Conservation (phyloP, 2,113 vertebrate species). For the Gopherus flavomarginatus region DNA sequence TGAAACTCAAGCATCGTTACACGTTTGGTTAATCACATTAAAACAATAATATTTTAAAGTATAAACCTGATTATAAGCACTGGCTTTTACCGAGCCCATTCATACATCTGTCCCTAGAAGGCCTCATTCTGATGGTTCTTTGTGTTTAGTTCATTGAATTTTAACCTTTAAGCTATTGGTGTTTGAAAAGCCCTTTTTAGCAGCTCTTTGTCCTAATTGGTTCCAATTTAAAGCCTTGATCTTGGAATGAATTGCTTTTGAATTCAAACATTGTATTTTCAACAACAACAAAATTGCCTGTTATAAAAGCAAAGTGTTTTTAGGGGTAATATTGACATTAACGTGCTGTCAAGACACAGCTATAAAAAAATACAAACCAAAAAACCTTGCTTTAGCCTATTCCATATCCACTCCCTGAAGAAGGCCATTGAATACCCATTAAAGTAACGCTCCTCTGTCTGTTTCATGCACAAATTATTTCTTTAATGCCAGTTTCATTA, state of each 20-base stretch:
- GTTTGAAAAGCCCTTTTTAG: constrained; percentile 37
- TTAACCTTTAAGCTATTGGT: constrained; percentile 28
- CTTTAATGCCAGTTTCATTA: background rate
- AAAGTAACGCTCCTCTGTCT: background rate
- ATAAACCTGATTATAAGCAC: background rate
- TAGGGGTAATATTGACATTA: constrained; percentile 71
- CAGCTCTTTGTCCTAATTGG: constrained; percentile 11
- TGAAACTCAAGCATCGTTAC: background rate
- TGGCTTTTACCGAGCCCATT: background rate
- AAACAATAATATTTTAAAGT: background rate
- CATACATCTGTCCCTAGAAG: background rate
- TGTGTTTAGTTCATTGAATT: background rate
- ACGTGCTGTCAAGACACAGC: constrained; percentile 73
- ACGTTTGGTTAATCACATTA: background rate
- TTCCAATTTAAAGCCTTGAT: constrained; percentile 47
- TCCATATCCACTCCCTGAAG: background rate
- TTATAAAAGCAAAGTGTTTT: constrained; percentile 61
- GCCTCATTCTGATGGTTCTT: background rate
- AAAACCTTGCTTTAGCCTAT: background rate
- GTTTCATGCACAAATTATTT: background rate
- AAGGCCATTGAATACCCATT: background rate
- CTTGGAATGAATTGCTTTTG: constrained; percentile 46
- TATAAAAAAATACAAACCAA: constrained; percentile 66
- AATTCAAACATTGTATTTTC: constrained; percentile 53
- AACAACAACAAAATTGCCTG: constrained; percentile 51